These are phyloP conservation scores for Cavia porcellus DNA, from an alignment of 2,113 vertebrate genomes.

Conservation along the genomic window DNA sequence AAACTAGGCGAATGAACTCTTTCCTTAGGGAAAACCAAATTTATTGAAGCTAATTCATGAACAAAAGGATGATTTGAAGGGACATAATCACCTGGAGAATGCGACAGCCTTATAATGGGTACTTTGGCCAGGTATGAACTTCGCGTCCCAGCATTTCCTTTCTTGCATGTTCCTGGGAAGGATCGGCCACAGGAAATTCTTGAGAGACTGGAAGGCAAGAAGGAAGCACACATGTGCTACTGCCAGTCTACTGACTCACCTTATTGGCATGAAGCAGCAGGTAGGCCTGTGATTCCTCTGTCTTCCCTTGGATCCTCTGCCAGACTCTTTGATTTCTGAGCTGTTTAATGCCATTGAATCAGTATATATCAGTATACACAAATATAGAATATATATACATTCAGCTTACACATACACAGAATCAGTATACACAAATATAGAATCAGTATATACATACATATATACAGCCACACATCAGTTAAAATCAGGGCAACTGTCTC, in stretches of 20 bases:
- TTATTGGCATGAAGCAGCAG: background rate
- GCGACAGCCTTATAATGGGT: background rate
- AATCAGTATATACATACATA: background rate
- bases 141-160: constrained; percentile 6
- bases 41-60: constrained; percentile 17
- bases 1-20: background rate
- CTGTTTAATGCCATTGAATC: background rate
- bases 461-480: background rate
- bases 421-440: background rate
- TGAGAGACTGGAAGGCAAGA: background rate
- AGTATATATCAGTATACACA: background rate
- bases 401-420: background rate
- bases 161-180: constrained; percentile 35
- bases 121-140: background rate
- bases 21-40: constrained; percentile 19
- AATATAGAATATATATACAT: background rate
- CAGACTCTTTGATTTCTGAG: background rate
- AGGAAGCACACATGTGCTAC: background rate
- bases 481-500: background rate
- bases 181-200: background rate
- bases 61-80: background rate
- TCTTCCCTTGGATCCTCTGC: background rate
- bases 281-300: background rate
- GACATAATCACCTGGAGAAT: constrained; percentile 6
- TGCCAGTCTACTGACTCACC: background rate